Conservation (phyloP, 2,113 vertebrate species). For the Hemibagrus wyckioides region DNA sequence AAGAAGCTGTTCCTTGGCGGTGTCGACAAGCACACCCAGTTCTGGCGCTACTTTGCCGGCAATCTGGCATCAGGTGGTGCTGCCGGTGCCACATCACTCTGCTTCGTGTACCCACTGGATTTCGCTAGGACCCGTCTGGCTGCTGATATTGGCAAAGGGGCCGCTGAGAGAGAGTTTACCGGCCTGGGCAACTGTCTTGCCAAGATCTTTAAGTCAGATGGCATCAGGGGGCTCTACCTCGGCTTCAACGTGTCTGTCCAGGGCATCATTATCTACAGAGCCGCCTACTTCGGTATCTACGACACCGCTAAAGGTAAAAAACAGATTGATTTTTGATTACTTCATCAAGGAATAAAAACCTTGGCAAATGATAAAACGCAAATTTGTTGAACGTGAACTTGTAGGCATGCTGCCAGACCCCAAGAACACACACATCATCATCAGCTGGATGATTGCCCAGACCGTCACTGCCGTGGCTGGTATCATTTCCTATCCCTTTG, state of each 20-base stretch:
- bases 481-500: conserved; percentile 93
- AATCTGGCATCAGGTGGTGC: conserved; percentile 95
- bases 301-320: conserved; percentile 95
- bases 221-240: conserved; percentile 88
- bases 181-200: conserved; percentile 89
- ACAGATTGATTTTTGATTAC: background rate
- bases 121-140: conserved; percentile 96
- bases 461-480: conserved; percentile 89
- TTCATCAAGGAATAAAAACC: background rate
- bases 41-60: conserved; percentile 98
- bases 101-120: conserved; percentile 98
- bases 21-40: conserved; percentile 95
- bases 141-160: conserved; percentile 92
- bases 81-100: conserved; percentile 94
- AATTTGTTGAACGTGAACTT: background rate
- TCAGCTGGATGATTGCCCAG: conserved; percentile 99
- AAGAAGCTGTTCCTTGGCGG: conserved; percentile 99
- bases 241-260: conserved; percentile 98
- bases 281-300: conserved; percentile 96
- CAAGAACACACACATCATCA: conserved; percentile 94
- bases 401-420: conserved; percentile 98
- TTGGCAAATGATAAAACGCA: background rate
- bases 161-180: conserved; percentile 84
- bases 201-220: conserved; percentile 93
- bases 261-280: conserved; percentile 99